These are phyloP conservation scores for Monoplex corrugatus DNA, from an alignment of 2,888 invertebrate genomes.

Conservation along the genomic window DNA sequence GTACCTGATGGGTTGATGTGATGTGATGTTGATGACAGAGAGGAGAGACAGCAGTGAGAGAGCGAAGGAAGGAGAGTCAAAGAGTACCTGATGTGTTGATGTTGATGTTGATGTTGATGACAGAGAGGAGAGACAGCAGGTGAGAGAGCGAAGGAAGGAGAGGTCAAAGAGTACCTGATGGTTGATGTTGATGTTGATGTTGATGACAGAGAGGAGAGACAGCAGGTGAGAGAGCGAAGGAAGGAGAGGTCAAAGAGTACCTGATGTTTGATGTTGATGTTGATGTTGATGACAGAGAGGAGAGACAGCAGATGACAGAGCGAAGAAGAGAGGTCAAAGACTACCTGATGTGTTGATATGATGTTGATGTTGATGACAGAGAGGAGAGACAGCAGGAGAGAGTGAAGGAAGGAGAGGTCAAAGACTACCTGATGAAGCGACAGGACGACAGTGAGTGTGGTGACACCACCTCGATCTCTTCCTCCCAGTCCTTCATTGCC, in stretches of 20 bases:
- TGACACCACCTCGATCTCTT: conserved; percentile 50
- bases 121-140: conserved; percentile 73
- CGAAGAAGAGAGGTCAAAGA: conserved; percentile 67
- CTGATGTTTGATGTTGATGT: conserved; percentile 58
- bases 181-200: conserved; percentile 20
- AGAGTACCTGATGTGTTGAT: too few relatives aligned
- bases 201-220: conserved; percentile 69
- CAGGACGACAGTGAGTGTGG: conserved; percentile 57
- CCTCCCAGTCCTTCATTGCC: conserved; percentile 55
- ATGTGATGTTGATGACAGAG: too few relatives aligned
- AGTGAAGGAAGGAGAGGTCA: conserved; percentile 65
- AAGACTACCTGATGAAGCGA: conserved; percentile 71
- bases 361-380: conserved; percentile 55
- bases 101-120: neutral
- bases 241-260: conserved; percentile 65
- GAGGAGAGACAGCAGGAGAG: conserved; percentile 74
- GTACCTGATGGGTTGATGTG: too few relatives aligned
- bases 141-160: conserved; percentile 68
- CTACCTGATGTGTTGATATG: conserved; percentile 62
- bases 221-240: conserved; percentile 70
- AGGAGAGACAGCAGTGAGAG: too few relatives aligned
- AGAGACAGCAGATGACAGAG: conserved; percentile 71
- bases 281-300: conserved; percentile 64
- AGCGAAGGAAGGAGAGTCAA: too few relatives aligned
- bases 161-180: conserved; percentile 65